These are phyloP conservation scores for Helleia helle DNA, from an alignment of 2,888 invertebrate species.

Conservation along the genomic window DNA sequence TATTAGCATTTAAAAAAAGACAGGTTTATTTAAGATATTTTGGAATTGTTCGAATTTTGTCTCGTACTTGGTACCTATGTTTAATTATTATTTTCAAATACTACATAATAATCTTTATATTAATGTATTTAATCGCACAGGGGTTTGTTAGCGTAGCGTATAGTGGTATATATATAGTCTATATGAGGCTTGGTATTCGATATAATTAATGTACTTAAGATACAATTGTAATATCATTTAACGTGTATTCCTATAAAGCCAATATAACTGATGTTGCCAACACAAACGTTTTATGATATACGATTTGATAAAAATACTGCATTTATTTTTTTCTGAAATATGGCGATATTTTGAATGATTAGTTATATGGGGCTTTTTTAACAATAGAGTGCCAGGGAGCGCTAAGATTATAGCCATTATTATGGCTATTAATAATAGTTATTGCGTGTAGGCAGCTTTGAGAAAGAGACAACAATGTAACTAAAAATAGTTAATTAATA, in stretches of 20 bases:
- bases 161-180: neutral
- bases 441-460: no score
- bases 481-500: no score
- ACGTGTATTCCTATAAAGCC: constrained; percentile 35
- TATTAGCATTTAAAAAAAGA: constrained; percentile 5
- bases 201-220: neutral
- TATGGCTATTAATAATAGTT: no score
- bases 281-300: constrained; percentile 2
- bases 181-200: constrained; percentile 2
- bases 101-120: constrained; percentile 11
- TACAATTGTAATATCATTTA: constrained; percentile 1
- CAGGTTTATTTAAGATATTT: neutral
- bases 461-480: no score
- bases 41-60: constrained; percentile 1
- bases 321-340: constrained; percentile 2
- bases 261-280: constrained; percentile 45
- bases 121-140: constrained; percentile 1
- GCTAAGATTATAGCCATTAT: no score
- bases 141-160: neutral
- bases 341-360: no score
- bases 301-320: neutral
- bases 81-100: constrained; percentile 14
- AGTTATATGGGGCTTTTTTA: no score
- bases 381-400: no score
- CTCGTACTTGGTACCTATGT: neutral